Base-by-base conservation (phyloP, 2,888 invertebrate species). In the Chrysina gloriosa region DNA sequence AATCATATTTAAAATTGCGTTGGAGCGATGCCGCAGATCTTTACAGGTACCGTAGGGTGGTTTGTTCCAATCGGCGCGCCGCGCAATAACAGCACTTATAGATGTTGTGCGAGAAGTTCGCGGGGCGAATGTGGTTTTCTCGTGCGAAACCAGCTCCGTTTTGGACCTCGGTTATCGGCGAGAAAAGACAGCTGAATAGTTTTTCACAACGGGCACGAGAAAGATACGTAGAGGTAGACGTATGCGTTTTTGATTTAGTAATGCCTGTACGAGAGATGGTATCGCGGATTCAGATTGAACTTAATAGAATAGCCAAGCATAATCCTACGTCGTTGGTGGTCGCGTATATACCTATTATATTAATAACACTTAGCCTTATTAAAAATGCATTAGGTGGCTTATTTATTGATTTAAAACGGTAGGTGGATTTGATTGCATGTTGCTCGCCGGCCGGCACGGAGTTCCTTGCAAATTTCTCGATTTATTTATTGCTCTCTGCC, bases 361-460 rank as follows among this genome's bases (percentile, higher is more conserved):
- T 80, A 81, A 81, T 81, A 81, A 81, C 81, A 80, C 80, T 81
- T 78, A 74, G 76, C 76, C 80, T 80, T 81, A 80, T 81, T 81
- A 81, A 81, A 81, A 81, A 81, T 81, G 80, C 81, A 81, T 81
- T 80, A 80, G 77, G 74, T 78, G 75, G 78, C 76, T 80, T 79
- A 81, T 80, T 81, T 80, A 81, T 81, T 79, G 80, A 80, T 80
- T 80, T 79, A 77, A 79, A 80, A 78, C 78, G 78, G 79, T 80
- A 78, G 79, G 79, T 77, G 76, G 77, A 78, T 76, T 75, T 74
- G 71, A 71, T 69, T 70, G 70, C 69, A 69, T 65, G 70, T 67
- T 71, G 68, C 61, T 48, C 31, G 48, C 54, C 52, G 31, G 58
- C 58, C 27, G 63, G 58, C 48, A 61, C 39, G 39, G 29, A 54